Evolutionary conservation across 2,797 vertebrate species (phyloP), one percentile per base, ranked within the genome.

Genomic region (Novumbra hubbsi): DNA sequence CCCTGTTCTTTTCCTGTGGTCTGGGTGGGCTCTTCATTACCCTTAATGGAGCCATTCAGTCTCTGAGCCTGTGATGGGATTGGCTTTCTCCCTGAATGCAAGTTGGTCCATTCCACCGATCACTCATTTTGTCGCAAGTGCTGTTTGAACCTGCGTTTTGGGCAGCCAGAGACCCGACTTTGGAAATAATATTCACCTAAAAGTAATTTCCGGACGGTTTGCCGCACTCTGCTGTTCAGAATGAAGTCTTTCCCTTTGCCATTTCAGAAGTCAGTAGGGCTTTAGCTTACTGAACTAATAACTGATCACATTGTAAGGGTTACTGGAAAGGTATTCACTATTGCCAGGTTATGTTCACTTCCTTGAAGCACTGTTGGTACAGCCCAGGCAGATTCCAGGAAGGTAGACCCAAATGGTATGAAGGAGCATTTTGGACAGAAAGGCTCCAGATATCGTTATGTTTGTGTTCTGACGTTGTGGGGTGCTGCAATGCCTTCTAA

Each of bases 1-100:
- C 17, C 71, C 63, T 67, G 60, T 78, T 68, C 38, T 70, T 28
- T 45, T 48, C 5, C 70, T 48, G 41, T 27, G 52, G 32, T 19
- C 75, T 57, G 71, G 70, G 68, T 65, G 34, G 17, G 41, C 73
- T 66, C 70, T 30, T 70, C 52, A 80, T 79, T 81, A 79, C 81
- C 65, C 70, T 76, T 74, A 80, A 78, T 65, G 17, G 76, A 81
- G 50, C 71, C 66, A 55, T 70, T 81, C 70, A 60, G 38, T 73
- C 60, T 81, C 21, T 1, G 34, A 24, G 28, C 28, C 57, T 24
- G 24, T 60, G 30, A 76, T 55, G 71, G 72, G 49, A 69, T 49
- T n/a, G 71, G 62, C 48, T 52, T 77, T 24, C 5, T 14, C n/a
- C 68, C 19, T 70, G 70, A 76, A 57, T 48, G 83, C 17, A 5